phyloP scores from a whole-genome alignment of 2,888 invertebrate species.

The Anthrax anthrax region DNA sequence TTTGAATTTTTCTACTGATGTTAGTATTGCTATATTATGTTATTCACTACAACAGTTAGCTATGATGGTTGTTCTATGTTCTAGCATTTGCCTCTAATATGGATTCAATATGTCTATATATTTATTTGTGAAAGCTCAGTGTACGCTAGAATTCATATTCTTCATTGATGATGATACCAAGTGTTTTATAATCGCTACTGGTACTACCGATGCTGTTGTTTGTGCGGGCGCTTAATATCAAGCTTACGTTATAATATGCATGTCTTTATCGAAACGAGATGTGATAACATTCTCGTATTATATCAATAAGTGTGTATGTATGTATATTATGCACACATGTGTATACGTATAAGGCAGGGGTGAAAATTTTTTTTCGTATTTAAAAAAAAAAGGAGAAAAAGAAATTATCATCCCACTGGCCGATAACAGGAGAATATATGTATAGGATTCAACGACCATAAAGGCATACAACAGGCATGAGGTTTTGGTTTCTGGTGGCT shows the following conservation, averaged over 20 bases:
- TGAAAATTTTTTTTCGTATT: conserved; percentile 8
- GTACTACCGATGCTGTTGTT: not conserved
- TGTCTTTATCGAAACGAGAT: conserved; percentile 6
- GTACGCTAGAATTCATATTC: not conserved
- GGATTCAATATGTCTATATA: conserved; percentile 2
- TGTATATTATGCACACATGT: no score
- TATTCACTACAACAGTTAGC: no score
- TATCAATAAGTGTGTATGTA: conserved; percentile 9
- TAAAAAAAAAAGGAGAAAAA: conserved; percentile 1
- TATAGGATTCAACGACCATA: conserved; percentile 3
- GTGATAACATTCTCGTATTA: conserved; percentile 2
- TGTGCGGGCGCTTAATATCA: conserved; percentile 5
- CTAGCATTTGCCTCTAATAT: conserved; percentile 3
- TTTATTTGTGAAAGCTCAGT: conserved; percentile 1
- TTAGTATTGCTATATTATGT: no score
- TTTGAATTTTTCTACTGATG: not conserved
- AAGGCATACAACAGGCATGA: not conserved
- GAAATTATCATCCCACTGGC: conserved; percentile 3
- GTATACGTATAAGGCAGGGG: no score
- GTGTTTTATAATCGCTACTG: not conserved
- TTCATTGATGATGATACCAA: no score
- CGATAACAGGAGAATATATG: not conserved
- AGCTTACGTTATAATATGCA: conserved; percentile 7
- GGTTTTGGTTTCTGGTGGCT: conserved; percentile 3
- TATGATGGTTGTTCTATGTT: no score